Percentiles rank a stretch among this genome's conserved stretches.
These are phyloP conservation scores for Hydraecia micacea DNA, from an alignment of 2,888 invertebrate genomes.

Conservation along the genomic window DNA sequence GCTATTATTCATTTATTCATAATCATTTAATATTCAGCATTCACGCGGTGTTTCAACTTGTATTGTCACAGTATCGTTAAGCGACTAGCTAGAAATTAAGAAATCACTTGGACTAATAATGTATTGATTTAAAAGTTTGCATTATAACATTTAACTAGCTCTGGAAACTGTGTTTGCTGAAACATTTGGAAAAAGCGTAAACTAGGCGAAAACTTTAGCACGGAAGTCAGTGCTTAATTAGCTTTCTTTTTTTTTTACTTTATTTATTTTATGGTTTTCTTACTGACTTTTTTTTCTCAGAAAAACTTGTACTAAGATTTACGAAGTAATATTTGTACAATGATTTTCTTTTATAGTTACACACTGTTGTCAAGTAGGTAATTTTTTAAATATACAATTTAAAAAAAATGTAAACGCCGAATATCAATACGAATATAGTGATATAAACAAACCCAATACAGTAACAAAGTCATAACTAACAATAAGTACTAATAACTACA, in stretches of 20 bases:
- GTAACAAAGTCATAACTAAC: constrained; percentile 12
- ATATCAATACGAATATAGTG: neutral
- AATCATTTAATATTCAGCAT: neutral
- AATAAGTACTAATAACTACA: constrained; percentile 20
- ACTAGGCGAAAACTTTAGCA: neutral
- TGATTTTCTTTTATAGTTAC: neutral
- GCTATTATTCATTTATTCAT: neutral
- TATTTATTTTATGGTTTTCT: neutral
- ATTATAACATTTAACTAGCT: neutral
- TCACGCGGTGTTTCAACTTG: neutral
- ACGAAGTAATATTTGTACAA: too few relatives aligned
- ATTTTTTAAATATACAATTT: neutral
- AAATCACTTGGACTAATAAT: too few relatives aligned
- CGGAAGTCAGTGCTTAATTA: neutral
- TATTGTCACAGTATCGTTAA: neutral
- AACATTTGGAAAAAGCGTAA: neutral
- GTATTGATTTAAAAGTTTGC: neutral
- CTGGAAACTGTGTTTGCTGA: neutral
- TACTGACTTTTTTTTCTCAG: neutral
- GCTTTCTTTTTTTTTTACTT: neutral
- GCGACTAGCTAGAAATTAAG: neutral
- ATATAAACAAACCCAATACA: neutral
- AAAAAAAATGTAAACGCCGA: neutral
- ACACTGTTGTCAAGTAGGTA: neutral
- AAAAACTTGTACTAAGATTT: neutral